Evolutionary conservation across 2,888 invertebrate species (phyloP), one percentile per base, ranked within the genome.

Genomic region (Eupithecia inturbata): DNA sequence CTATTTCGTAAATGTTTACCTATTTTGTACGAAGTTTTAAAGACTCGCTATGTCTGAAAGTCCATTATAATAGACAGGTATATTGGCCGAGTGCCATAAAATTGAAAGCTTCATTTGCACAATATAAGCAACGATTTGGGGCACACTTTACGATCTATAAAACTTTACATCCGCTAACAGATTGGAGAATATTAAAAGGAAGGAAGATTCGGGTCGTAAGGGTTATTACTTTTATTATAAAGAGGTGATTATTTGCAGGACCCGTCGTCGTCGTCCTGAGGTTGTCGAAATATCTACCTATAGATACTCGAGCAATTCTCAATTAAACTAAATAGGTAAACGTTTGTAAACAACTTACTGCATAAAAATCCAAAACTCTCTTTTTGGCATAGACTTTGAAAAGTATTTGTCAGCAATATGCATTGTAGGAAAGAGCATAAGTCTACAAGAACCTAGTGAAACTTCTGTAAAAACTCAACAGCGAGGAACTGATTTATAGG

Each of bases 121-220:
- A 80, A 80, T 80, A 82, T 82, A 80, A 80, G 80, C 79, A 79
- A 85, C 82, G 82, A 82, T 83, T 83, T 82, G 81, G 83, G 81
- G 77, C 81, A 45, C 39, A 79, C 22, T 84, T 86, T 82, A 87
- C 82, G 84, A 83, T 73, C 84, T 71, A 83, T 85, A 84, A 66
- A 87, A 83, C 66, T 83, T 84, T 79, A 84, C 82, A 79, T 72
- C 73, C 75, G 72, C 67, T 67, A 78, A 77, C 78, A 75, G 78
- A 80, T 83, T 80, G 78, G 64, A 71, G 75, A 70, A 72, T 74
- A 73, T 67, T 74, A 76, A 76, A 69, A 36, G 68, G 71, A 69
- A 66, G n/a, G 69, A 72, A 66, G 45, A 73, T 71, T 45, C 36
- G 9, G 39, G 71, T 72, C 73, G 62, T 71, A 26, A 53, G 19